phyloP scores from a whole-genome alignment of 2,888 invertebrate genomes.

The Taphrorychus bicolor region DNA sequence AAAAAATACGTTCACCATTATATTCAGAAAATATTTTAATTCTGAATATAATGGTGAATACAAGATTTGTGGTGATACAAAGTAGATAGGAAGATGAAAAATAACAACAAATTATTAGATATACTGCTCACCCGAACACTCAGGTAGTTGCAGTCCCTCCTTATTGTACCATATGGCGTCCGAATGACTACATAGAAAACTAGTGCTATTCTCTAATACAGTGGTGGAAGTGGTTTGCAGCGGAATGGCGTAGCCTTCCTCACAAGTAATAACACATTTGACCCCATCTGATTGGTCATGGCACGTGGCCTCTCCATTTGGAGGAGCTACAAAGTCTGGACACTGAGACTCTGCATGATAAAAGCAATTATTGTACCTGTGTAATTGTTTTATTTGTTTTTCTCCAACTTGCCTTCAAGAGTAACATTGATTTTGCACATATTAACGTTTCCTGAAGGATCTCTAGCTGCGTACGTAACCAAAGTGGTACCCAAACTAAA shows the following conservation, averaged over 20 bases:
- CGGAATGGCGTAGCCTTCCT: conserved; percentile 69
- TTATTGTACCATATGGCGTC: conserved; percentile 57
- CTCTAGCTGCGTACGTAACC: conserved; percentile 67
- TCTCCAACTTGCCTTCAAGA: conserved; percentile 63
- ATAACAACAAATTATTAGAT: too few relatives aligned
- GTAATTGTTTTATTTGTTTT: too few relatives aligned
- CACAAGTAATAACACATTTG: conserved; percentile 66
- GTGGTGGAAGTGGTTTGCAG: conserved; percentile 45
- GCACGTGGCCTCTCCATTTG: conserved; percentile 55
- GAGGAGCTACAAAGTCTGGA: conserved; percentile 52
- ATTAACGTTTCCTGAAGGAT: conserved; percentile 66
- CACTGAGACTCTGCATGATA: conserved; percentile 55
- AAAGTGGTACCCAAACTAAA: conserved; percentile 65
- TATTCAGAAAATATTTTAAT: too few relatives aligned
- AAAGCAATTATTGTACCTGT: too few relatives aligned
- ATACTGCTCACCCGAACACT: conserved; percentile 63
- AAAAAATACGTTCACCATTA: conserved; percentile 1
- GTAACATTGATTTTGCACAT: conserved; percentile 67
- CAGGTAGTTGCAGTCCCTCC: conserved; percentile 61
- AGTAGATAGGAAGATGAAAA: too few relatives aligned
- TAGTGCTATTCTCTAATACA: conserved; percentile 40
- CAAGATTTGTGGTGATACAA: too few relatives aligned
- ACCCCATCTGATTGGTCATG: conserved; percentile 48
- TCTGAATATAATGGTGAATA: too few relatives aligned
- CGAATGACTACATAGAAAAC: conserved; percentile 52